Evolutionary conservation across 2,888 invertebrate genomes (phyloP).

Genomic region (Dolomedes plantarius): DNA sequence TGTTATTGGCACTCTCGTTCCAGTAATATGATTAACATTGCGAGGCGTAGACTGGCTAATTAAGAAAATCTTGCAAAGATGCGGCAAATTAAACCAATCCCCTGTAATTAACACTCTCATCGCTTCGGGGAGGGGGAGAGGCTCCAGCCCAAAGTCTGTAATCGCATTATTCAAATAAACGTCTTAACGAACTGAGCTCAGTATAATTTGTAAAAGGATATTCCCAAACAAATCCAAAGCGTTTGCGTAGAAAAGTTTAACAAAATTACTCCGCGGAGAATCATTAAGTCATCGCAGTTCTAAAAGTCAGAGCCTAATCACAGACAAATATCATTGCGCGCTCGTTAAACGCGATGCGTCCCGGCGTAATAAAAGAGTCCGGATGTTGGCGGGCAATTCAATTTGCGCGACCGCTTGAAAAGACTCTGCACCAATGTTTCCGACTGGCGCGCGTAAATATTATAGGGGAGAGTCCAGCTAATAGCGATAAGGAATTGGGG

Average conservation of each 20-base stretch:
- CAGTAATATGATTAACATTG: conserved; percentile 63
- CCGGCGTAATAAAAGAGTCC: conserved; percentile 62
- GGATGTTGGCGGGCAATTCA: conserved; percentile 57
- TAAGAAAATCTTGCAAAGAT: conserved; percentile 49
- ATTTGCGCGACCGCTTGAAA: conserved; percentile 65
- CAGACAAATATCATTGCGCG: conserved; percentile 57
- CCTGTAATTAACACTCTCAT: conserved; percentile 41
- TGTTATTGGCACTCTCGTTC: conserved; percentile 16
- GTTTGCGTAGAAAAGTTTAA: conserved; percentile 52
- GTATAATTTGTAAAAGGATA: conserved; percentile 59
- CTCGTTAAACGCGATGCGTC: conserved; percentile 49
- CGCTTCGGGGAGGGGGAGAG: neutral
- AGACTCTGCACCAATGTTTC: conserved; percentile 58
- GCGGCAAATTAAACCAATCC: conserved; percentile 62
- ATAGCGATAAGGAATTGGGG: conserved; percentile 60
- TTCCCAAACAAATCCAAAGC: conserved; percentile 40
- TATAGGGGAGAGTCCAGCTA: conserved; percentile 37
- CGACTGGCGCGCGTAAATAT: conserved; percentile 59
- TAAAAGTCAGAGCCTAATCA: conserved; percentile 36
- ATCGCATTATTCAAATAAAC: conserved; percentile 64
- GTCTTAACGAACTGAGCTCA: conserved; percentile 52
- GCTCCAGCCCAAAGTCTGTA: conserved; percentile 13
- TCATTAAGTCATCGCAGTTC: conserved; percentile 47
- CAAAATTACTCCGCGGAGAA: conserved; percentile 58
- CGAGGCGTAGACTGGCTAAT: conserved; percentile 37